A percentile compares a stretch with the other conserved stretches of the same genome.
phyloP scores from a whole-genome alignment of 2,113 vertebrate genomes.

The Poeciliopsis retropinna region DNA sequence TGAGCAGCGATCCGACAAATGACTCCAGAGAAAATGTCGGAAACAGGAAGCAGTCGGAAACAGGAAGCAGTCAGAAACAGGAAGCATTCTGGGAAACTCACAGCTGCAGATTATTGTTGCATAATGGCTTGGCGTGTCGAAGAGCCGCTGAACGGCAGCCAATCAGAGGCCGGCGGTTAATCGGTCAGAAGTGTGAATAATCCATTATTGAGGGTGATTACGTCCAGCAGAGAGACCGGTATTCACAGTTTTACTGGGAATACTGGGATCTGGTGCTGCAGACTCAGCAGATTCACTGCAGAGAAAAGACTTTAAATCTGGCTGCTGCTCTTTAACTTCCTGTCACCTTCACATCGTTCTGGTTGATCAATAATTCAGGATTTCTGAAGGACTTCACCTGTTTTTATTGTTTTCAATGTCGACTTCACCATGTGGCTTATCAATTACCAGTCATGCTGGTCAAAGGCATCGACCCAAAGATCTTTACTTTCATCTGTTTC shows the following conservation, averaged over 20 bases:
- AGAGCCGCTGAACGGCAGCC: constrained; percentile 1
- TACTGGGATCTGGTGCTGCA: background rate
- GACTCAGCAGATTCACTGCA: background rate
- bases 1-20: no score
- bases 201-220: background rate
- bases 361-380: no score
- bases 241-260: background rate
- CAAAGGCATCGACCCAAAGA: no score
- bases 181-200: constrained; percentile 1
- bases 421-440: no score
- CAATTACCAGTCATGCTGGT: no score
- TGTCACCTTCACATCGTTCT: no score
- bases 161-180: constrained; percentile 13
- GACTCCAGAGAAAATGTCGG: no score
- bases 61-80: background rate
- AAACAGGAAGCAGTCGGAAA: background rate
- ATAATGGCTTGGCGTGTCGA: constrained; percentile 3
- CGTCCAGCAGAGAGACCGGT: background rate
- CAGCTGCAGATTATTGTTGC: constrained; percentile 1
- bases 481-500: no score
- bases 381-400: no score
- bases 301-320: no score
- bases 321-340: no score
- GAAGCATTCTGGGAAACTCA: background rate
- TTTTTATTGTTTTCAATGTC: no score